Base-by-base conservation (phyloP, 2,888 invertebrate genomes). In the Plutella xylostella region DNA sequence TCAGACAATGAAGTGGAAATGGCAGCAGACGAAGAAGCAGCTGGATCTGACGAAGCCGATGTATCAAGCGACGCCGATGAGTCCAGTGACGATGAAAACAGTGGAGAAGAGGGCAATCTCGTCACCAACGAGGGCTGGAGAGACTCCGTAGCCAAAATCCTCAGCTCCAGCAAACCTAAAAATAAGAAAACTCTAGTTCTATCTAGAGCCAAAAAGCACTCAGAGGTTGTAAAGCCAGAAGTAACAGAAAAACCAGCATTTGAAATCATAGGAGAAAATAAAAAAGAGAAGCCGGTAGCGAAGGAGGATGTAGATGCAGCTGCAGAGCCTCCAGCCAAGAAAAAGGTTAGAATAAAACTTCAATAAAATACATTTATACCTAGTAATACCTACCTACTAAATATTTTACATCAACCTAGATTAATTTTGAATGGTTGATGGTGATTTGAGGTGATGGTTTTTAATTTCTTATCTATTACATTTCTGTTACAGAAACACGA, bases 131-230 rank as follows among this genome's bases (percentile, higher is more conserved):
- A 86, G 50, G 91, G 90, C 2, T 94, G 94, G 94, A 94, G 92
- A 2, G 90, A 94, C 72, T 93, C 91, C 0, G 88, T 95, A 63
- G 85, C 89, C 6, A 93, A 93, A 72, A 91, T 95, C 52, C 79
- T 95, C 19, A 88, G 87, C 48, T 87, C 90, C 1, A 90, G 87
- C 21, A 92, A 92, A 63, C 91, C 92, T 0, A 91, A 90, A 68
- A 85, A 87, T 34, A 92, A 92, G 56, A 92, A 91, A 64, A 86
- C 89, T 0, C 72, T 92, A 44, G 91, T 94, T 0, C 68, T 96
- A 30, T 92, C 93, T 0, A 89, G 91, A 63, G 94, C 94, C 0
- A 94, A 92, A 62, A 92, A 91, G 67, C 66, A 89, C 45, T 86
- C 83, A 4, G 88, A 88, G 43, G 67, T 85, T 30, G 63, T 76